Evolutionary conservation across 2,113 vertebrate species (phyloP), one percentile per base, ranked within the genome.

Genomic region (Lepus europaeus): DNA sequence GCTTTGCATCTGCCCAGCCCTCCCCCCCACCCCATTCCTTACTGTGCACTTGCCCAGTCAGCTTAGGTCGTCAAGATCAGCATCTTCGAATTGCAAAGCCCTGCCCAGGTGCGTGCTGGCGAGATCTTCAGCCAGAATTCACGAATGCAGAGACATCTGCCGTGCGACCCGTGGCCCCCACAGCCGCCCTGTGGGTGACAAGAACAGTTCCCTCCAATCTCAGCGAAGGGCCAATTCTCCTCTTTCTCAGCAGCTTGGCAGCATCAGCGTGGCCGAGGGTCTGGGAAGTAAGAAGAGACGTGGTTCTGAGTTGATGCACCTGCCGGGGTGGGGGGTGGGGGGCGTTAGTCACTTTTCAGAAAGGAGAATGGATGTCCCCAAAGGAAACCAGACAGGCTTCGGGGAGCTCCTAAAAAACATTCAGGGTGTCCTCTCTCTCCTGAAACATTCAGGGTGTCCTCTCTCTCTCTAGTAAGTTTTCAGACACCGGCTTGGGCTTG

Each of bases 211-310:
- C 0, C n/a, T 22, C 45, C 89, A 14, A 93, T 90, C 93, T 92
- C 64, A 96, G 89, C 63, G 88, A 78, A 85, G 89, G 87, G 85
- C 74, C 88, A 31, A 6, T 93, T 95, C 88, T 90, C 91, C 92
- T 83, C 36, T 95, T 89, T 89, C 78, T 70, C 53, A 90, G 79
- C 33, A 82, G 81, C 0, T 19, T 95, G 84, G 87, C 66, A 79
- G 77, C 45, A 20, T 6, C 73, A 66, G n/a, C 13, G 14, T 90
- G 74, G 20, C 0, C 1, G 27, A 95, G 93, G 59, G 25, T 74
- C 78, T 82, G 84, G 89, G 80, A 31, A 66, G 84, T 5, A 59
- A 84, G 85, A 82, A 80, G 79, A 87, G 86, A 73, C 36, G 53
- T 27, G 4, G 10, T 81, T 92, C 77, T 78, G 31, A 82, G 20